A percentile compares a stretch with the other conserved stretches of the same genome.
Evolutionary conservation across 2,797 vertebrate species (phyloP).

Genomic region (Margarornis squamiger): DNA sequence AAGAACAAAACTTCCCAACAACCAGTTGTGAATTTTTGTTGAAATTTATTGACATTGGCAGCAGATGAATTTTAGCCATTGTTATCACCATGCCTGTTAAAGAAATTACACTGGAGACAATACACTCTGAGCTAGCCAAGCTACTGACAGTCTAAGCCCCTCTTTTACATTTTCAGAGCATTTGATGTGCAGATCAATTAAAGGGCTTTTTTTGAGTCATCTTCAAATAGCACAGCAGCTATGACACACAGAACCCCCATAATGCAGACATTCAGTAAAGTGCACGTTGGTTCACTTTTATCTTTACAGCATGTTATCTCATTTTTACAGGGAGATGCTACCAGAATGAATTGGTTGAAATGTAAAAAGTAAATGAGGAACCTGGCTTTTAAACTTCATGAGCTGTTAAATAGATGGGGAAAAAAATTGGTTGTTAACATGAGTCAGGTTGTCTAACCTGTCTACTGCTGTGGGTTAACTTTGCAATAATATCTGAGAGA

Average conservation of each 20-base stretch:
- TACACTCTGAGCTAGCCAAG: neutral
- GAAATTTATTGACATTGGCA: neutral
- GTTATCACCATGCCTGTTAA: neutral
- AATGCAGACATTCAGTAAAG: neutral
- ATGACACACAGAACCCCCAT: neutral
- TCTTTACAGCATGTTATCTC: slow-evolving; percentile 24
- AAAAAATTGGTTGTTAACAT: neutral
- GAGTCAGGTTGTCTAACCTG: neutral
- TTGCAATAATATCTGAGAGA: neutral
- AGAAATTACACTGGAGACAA: slow-evolving; percentile 4
- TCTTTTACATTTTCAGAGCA: slow-evolving; percentile 35
- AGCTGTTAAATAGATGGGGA: neutral
- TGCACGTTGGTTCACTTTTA: neutral
- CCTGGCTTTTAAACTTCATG: slow-evolving; percentile 3
- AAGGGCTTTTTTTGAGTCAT: neutral
- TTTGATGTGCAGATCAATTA: slow-evolving; percentile 46
- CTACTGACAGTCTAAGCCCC: neutral
- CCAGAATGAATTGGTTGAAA: slow-evolving; percentile 10
- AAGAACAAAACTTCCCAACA: neutral
- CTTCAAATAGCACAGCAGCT: slow-evolving; percentile 9
- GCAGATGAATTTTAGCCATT: neutral
- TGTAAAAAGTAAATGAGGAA: slow-evolving; percentile 3
- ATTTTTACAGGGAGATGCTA: neutral
- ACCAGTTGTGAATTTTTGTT: neutral
- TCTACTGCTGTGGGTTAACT: neutral